Base-by-base conservation (phyloP, 1,140 invertebrate species). In the Ceratitis capitata region DNA sequence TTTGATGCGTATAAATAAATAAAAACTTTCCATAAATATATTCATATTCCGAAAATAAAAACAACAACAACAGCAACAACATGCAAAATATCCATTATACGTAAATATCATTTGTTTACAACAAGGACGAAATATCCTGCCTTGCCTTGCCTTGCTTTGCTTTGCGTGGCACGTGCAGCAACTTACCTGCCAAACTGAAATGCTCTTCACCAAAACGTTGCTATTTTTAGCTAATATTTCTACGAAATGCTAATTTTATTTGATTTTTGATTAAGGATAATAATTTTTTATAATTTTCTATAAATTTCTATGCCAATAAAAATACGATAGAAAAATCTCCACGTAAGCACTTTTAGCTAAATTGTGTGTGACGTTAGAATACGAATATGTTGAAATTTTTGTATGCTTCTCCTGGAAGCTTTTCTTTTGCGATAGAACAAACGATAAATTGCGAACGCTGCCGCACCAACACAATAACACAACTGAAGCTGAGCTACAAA, bases 401-500 rank as follows among this genome's bases (percentile, higher is more conserved):
- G n/a, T n/a, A 35, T 45, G 14, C 12, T 26, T 45, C n/a, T 78
- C 26, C 69, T 23, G 42, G 69, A 45, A 45, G 39, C 16, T 78
- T 78, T 61, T 26, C 10, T 56, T 56, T 56, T 56, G 6, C n/a
- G 23, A 26, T 5, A 3, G 14, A 14, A 39, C 32, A 23, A 53
- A 53, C 35, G 64, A n/a, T 23, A 74, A 42, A n/a, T n/a, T n/a
- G 19, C 10, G n/a, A 42, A 42, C 19, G 5, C 69, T 19, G 39
- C 69, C 69, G 69, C 69, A 78, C 69, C 5, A 78, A 78, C n/a
- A 78, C n/a, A 39, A 19, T 10, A 78, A 45, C 39, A 78, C 69
- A 45, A 78, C 69, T 78, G 69, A 78, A 78, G 69, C 35, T 45
- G 19, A n/a, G 12, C 69, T n/a, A 78, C n/a, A 45, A n/a, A 78